These are phyloP conservation scores for Etia nguti DNA, from an alignment of 2,113 vertebrate species.

Conservation along the genomic window DNA sequence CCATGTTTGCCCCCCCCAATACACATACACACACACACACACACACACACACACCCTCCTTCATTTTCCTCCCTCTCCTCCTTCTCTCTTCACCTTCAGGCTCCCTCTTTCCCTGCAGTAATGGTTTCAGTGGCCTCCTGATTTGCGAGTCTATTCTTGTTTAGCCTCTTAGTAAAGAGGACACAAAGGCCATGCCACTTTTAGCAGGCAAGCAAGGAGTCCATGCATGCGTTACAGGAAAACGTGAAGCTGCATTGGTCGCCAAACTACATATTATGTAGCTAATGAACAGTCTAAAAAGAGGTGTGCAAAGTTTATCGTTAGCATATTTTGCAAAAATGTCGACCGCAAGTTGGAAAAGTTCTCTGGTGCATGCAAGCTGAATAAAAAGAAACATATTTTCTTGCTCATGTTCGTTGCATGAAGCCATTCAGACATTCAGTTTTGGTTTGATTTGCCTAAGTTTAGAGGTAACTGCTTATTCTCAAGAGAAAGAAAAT, in stretches of 20 bases:
- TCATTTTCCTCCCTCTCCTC: conserved; percentile 41
- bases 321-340: not conserved
- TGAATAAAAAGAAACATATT: not conserved
- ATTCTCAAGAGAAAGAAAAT: not conserved
- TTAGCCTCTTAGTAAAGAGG: conserved; percentile 58
- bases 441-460: not conserved
- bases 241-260: not conserved
- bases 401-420: not conserved
- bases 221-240: not conserved
- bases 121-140: conserved; percentile 57
- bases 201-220: not conserved
- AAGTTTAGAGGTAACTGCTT: not conserved
- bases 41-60: conserved; percentile 13
- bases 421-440: not conserved
- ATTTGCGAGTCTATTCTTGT: conserved; percentile 71
- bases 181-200: conserved; percentile 47
- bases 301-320: not conserved
- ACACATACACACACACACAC: conserved; percentile 18
- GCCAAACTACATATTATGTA: not conserved
- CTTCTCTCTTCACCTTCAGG: conserved; percentile 55
- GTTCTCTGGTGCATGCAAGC: not conserved
- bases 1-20: not conserved
- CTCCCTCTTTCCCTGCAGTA: conserved; percentile 39
- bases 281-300: not conserved
- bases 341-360: not conserved